Conservation (phyloP, 2,797 vertebrate genomes). For the Crocodylus rhombifer region DNA sequence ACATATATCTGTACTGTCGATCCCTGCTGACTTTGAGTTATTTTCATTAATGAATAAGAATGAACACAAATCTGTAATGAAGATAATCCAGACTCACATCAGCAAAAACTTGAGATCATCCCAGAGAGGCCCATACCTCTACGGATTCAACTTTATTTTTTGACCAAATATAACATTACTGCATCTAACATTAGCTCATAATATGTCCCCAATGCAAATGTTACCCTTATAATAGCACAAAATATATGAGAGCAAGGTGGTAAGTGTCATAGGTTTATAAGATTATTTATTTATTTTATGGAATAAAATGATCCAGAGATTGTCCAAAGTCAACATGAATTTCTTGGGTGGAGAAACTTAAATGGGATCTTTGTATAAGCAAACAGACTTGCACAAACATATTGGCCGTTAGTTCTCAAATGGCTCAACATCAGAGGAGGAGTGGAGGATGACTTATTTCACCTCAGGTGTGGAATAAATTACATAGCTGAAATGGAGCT, state of each 20-base stretch:
- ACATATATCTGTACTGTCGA: background rate
- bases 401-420: slow-evolving; percentile 31
- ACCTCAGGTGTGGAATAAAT: slow-evolving; percentile 60
- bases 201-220: slow-evolving; percentile 6
- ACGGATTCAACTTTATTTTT: background rate
- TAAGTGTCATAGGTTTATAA: background rate
- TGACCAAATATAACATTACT: slow-evolving; percentile 8
- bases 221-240: slow-evolving; percentile 16
- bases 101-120: background rate
- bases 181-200: background rate
- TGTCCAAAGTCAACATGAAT: slow-evolving; percentile 71
- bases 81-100: background rate
- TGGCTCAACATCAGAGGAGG: slow-evolving; percentile 59
- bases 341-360: slow-evolving; percentile 74
- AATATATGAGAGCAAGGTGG: slow-evolving; percentile 25
- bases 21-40: background rate
- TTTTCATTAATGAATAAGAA: background rate
- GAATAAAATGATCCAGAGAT: slow-evolving; percentile 39
- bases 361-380: slow-evolving; percentile 63
- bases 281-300: slow-evolving; percentile 69
- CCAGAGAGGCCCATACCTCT: background rate
- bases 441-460: slow-evolving; percentile 35
- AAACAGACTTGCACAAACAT: slow-evolving; percentile 67
- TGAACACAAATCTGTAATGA: background rate
- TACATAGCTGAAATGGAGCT: slow-evolving; percentile 5